These are phyloP conservation scores for Coryphaenoides rupestris DNA, from an alignment of 2,113 vertebrate genomes.

Conservation along the genomic window DNA sequence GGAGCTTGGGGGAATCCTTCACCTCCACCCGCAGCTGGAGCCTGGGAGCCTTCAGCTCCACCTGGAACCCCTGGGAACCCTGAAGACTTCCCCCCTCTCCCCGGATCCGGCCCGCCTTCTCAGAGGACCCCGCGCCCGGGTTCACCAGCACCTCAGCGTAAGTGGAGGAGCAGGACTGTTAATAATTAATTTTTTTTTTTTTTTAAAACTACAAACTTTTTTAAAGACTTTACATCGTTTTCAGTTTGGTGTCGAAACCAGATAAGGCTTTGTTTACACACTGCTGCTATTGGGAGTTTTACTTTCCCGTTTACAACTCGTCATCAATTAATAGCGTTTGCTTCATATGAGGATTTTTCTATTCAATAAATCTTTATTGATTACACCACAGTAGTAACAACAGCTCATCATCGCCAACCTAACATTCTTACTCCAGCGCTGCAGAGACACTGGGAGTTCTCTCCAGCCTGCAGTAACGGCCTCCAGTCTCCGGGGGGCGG, in stretches of 20 bases:
- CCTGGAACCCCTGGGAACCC: background rate
- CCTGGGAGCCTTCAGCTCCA: slow-evolving; percentile 1
- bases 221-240: too few species aligned
- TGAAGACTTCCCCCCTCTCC: background rate
- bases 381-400: background rate
- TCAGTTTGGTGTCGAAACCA: too few species aligned
- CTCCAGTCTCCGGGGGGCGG: slow-evolving; percentile 41
- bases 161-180: background rate
- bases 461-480: slow-evolving; percentile 51
- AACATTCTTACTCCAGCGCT: slow-evolving; percentile 48
- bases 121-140: background rate
- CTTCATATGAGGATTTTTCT: background rate
- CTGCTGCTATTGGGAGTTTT: too few species aligned
- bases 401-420: background rate
- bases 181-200: too few species aligned
- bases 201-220: too few species aligned
- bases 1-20: background rate
- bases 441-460: slow-evolving; percentile 83
- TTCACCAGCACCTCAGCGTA: background rate
- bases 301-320: too few species aligned
- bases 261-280: too few species aligned
- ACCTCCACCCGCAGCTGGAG: background rate
- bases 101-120: background rate
- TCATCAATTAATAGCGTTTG: background rate
- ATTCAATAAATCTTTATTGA: too few species aligned